phyloP scores from a whole-genome alignment of 2,113 vertebrate genomes.

The Sylvia atricapilla region DNA sequence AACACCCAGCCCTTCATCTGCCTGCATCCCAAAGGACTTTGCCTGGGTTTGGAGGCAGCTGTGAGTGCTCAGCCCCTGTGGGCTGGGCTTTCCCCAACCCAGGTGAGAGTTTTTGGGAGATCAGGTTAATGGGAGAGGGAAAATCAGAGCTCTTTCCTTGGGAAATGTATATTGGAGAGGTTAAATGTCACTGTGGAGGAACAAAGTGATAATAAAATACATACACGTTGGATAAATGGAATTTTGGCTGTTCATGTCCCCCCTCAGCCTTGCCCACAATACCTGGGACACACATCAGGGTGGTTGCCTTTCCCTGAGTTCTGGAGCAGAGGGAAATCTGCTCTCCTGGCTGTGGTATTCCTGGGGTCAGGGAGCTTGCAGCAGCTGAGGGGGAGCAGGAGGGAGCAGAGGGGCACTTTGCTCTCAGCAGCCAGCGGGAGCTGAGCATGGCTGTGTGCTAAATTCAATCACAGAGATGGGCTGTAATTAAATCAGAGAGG shows the following conservation, averaged over 20 bases:
- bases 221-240: background rate
- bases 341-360: background rate
- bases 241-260: background rate
- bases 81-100: background rate
- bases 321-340: background rate
- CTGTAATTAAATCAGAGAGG: slow-evolving; percentile 31
- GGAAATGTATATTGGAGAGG: background rate
- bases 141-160: background rate
- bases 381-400: background rate
- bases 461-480: slow-evolving; percentile 31
- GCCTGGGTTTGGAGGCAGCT: background rate
- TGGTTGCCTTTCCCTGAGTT: background rate
- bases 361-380: background rate
- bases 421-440: background rate
- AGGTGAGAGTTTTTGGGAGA: background rate
- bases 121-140: background rate
- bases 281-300: background rate
- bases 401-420: background rate
- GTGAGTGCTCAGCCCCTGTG: fast-evolving
- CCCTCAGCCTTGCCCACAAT: background rate
- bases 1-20: background rate
- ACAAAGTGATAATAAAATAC: background rate
- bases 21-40: background rate
- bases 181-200: background rate
- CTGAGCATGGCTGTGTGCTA: background rate